Conservation (phyloP, 2,113 vertebrate species). For the Ciconia maguari region DNA sequence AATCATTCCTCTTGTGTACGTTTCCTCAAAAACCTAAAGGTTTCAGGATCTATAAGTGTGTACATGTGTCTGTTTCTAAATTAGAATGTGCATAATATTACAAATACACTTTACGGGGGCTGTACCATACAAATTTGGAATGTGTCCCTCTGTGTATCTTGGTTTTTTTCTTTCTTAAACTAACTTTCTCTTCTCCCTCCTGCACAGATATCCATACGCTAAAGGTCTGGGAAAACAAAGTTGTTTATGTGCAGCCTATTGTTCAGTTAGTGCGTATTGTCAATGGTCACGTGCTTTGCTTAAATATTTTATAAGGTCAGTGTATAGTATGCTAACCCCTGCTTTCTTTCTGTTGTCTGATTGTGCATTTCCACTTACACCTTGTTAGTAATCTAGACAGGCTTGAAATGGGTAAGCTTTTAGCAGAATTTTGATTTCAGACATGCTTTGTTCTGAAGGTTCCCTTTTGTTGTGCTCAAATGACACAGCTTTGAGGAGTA, state of each 20-base stretch:
- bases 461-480: background rate
- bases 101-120: background rate
- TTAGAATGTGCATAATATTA: background rate
- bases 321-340: background rate
- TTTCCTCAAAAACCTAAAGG: background rate
- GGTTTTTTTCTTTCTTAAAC: background rate
- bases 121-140: background rate
- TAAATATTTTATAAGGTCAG: slow-evolving; percentile 20
- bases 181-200: background rate
- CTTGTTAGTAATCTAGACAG: background rate
- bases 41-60: background rate
- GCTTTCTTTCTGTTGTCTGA: background rate
- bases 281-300: background rate
- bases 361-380: background rate
- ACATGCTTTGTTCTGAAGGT: background rate
- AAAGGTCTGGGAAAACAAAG: background rate
- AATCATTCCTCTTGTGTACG: background rate
- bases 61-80: background rate
- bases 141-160: background rate
- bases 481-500: background rate
- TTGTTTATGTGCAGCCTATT: background rate
- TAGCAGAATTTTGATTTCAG: background rate
- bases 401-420: background rate
- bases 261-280: background rate
- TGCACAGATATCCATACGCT: background rate